Evolutionary conservation across 2,113 vertebrate genomes (phyloP).

Genomic region (Neoarius graeffei): DNA sequence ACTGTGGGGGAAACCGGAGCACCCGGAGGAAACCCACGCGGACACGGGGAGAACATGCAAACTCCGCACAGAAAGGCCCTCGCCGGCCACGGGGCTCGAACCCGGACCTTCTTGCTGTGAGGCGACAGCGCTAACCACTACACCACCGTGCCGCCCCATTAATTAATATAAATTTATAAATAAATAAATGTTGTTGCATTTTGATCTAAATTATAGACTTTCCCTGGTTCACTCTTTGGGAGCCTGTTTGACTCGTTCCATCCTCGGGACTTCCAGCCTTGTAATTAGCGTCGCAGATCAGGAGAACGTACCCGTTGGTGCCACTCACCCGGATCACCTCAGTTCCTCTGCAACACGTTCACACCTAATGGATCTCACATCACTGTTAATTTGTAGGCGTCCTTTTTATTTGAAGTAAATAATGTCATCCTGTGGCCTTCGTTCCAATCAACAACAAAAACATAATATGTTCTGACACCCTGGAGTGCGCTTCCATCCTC

Average conservation of each 20-base stretch:
- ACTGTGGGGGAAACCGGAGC: too few relatives aligned
- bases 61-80: too few relatives aligned
- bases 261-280: neutral
- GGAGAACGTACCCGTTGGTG: neutral
- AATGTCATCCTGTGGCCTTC: neutral
- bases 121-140: too few relatives aligned
- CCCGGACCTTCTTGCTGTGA: too few relatives aligned
- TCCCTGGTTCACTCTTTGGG: constrained; percentile 6
- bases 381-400: neutral
- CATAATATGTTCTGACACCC: neutral
- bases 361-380: neutral
- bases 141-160: too few relatives aligned
- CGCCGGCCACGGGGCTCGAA: too few relatives aligned
- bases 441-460: neutral
- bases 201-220: constrained; percentile 15
- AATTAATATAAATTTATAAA: neutral
- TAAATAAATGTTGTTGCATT: constrained; percentile 7
- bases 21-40: too few relatives aligned
- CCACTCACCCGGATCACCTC: neutral
- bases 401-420: neutral
- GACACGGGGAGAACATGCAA: too few relatives aligned
- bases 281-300: neutral
- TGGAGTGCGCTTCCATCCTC: neutral
- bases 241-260: constrained; percentile 17
- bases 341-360: neutral